Percentiles rank a stretch among this genome's conserved stretches.
Conservation (phyloP, 2,888 invertebrate species). For the Campopleginae sp. region DNA sequence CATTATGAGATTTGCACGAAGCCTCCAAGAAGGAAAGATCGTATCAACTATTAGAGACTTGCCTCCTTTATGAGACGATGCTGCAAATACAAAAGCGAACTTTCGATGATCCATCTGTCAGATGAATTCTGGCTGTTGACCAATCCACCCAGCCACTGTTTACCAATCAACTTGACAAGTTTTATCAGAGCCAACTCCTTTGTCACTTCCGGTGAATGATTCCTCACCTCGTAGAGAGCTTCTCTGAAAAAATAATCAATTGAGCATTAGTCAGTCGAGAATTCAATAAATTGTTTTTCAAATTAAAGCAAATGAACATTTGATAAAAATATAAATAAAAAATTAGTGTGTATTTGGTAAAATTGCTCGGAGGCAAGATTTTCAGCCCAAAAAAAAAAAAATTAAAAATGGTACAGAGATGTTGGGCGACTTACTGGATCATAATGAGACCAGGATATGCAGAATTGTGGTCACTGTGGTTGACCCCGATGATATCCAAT, state of each 20-base stretch:
- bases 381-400: too few species aligned
- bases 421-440: conserved; percentile 71
- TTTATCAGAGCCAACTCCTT: conserved; percentile 73
- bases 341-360: neutral
- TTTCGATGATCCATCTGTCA: conserved; percentile 83
- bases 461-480: conserved; percentile 68
- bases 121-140: conserved; percentile 80
- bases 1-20: conserved; percentile 14
- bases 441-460: conserved; percentile 76
- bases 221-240: conserved; percentile 72
- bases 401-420: neutral
- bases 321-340: neutral
- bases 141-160: conserved; percentile 85
- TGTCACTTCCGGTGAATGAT: conserved; percentile 70
- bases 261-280: too few species aligned
- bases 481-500: conserved; percentile 75
- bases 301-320: too few species aligned
- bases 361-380: neutral
- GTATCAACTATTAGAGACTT: conserved; percentile 65
- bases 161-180: conserved; percentile 78
- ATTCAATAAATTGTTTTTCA: too few species aligned
- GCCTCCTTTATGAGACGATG: conserved; percentile 80
- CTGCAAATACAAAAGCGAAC: conserved; percentile 85
- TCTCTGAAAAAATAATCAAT: conserved; percentile 72
- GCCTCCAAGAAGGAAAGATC: neutral